Evolutionary conservation across 2,113 vertebrate genomes (phyloP).

Genomic region (Mustelus asterias): DNA sequence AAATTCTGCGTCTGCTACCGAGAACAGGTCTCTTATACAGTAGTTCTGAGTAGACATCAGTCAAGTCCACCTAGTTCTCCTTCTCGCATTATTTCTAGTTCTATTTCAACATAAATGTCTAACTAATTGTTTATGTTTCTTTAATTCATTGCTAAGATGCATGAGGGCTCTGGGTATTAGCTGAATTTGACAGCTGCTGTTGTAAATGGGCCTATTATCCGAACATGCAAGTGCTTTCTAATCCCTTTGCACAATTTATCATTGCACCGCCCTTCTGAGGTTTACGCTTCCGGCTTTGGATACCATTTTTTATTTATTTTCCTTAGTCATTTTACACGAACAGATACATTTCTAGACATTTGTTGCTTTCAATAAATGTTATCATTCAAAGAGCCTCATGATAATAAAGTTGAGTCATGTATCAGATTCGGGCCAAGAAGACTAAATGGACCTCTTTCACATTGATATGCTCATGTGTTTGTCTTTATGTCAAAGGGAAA

Average conservation of each 20-base stretch:
- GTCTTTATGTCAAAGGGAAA: slow-evolving; percentile 27
- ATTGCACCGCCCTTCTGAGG: neutral
- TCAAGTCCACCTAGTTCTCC: neutral
- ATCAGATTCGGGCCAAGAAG: slow-evolving; percentile 11
- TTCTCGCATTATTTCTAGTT: neutral
- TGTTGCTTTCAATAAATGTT: slow-evolving; percentile 23
- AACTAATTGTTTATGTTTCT: slow-evolving; percentile 17
- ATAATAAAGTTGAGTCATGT: slow-evolving; percentile 22
- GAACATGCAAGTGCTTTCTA: neutral
- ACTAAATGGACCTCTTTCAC: slow-evolving; percentile 32
- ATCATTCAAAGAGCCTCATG: slow-evolving; percentile 23
- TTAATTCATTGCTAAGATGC: slow-evolving; percentile 3
- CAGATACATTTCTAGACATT: slow-evolving; percentile 34
- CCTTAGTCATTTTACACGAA: slow-evolving; percentile 17
- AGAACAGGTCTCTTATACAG: neutral
- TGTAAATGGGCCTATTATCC: slow-evolving; percentile 30
- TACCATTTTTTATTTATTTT: slow-evolving; percentile 26
- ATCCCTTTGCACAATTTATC: slow-evolving; percentile 31
- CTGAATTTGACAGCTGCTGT: neutral
- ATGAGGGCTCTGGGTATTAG: neutral
- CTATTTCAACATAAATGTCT: neutral
- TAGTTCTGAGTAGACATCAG: neutral
- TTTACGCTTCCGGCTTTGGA: neutral
- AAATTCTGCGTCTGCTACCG: neutral
- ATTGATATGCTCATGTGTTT: slow-evolving; percentile 32